Percentiles rank a stretch among this genome's conserved stretches.
phyloP scores from a whole-genome alignment of 2,888 invertebrate genomes.

The Catocala fraxini region DNA sequence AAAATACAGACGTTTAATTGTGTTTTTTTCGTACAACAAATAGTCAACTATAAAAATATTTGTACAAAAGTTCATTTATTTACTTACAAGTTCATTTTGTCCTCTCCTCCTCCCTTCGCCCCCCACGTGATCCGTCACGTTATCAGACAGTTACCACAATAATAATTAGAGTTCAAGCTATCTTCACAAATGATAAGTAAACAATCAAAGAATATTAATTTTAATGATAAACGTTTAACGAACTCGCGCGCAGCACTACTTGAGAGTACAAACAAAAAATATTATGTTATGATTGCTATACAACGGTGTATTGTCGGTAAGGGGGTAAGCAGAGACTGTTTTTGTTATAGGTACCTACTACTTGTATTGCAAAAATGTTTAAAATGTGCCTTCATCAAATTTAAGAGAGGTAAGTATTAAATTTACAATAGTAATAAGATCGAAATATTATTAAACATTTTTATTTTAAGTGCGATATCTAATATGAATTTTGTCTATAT shows the following conservation, averaged over 20 bases:
- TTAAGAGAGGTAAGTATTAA: too few species aligned
- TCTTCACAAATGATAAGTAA: conserved; percentile 73
- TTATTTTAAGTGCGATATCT: too few species aligned
- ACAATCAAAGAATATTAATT: conserved; percentile 83
- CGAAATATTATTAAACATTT: too few species aligned
- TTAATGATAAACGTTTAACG: conserved; percentile 77
- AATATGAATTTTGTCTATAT: too few species aligned
- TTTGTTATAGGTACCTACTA: too few species aligned
- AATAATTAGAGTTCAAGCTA: conserved; percentile 61
- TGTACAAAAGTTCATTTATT: too few species aligned
- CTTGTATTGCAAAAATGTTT: too few species aligned
- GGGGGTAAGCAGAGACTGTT: background rate
- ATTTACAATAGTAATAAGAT: too few species aligned
- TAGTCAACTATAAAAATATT: too few species aligned
- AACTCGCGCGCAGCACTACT: conserved; percentile 64
- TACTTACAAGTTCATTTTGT: conserved; percentile 1
- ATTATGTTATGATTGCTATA: conserved; percentile 15
- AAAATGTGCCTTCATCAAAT: too few species aligned
- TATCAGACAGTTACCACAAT: conserved; percentile 46
- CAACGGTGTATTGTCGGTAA: background rate
- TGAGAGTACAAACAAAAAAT: conserved; percentile 70
- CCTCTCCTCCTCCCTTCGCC: conserved; percentile 1
- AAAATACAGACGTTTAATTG: too few species aligned
- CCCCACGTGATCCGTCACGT: conserved; percentile 20
- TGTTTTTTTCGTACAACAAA: too few species aligned